phyloP scores from a whole-genome alignment of 2,888 invertebrate species.

The Bugula neritina region DNA sequence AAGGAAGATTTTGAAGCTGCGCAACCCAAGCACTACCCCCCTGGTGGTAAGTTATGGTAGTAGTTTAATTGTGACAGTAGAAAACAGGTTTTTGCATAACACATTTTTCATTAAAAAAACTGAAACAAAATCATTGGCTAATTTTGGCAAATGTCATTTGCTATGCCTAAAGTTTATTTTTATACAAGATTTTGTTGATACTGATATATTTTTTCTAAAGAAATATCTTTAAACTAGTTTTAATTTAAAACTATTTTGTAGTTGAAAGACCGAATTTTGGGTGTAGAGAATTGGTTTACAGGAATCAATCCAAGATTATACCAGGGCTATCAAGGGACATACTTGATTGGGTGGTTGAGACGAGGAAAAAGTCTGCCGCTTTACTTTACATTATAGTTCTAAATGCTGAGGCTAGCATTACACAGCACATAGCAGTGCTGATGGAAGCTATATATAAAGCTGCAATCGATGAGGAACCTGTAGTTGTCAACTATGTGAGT shows the following conservation, averaged over 20 bases:
- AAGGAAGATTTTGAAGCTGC: slow-evolving; percentile 66
- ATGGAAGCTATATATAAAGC: slow-evolving; percentile 60
- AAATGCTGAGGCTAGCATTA: slow-evolving; percentile 69
- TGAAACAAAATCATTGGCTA: no score
- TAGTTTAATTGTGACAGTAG: no score
- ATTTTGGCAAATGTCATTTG: no score
- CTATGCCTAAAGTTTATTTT: no score
- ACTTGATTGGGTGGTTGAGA: slow-evolving; percentile 68
- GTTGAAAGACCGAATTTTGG: slow-evolving; percentile 78
- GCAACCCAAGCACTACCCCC: slow-evolving; percentile 67
- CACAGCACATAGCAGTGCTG: slow-evolving; percentile 62
- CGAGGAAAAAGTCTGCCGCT: slow-evolving; percentile 68
- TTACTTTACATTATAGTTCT: slow-evolving; percentile 67
- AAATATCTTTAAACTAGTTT: no score
- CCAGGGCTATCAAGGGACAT: slow-evolving; percentile 68
- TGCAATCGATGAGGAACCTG: slow-evolving; percentile 64
- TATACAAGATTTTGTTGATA: no score
- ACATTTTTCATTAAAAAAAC: no score
- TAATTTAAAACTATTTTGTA: no score
- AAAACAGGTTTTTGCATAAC: no score
- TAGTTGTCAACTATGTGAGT: slow-evolving; percentile 56
- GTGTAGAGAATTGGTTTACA: slow-evolving; percentile 72
- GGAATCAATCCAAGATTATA: slow-evolving; percentile 65
- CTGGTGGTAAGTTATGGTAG: slow-evolving; percentile 54
- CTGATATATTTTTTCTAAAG: no score